phyloP scores from a whole-genome alignment of 2,113 vertebrate genomes.

The Corythaixoides concolor region DNA sequence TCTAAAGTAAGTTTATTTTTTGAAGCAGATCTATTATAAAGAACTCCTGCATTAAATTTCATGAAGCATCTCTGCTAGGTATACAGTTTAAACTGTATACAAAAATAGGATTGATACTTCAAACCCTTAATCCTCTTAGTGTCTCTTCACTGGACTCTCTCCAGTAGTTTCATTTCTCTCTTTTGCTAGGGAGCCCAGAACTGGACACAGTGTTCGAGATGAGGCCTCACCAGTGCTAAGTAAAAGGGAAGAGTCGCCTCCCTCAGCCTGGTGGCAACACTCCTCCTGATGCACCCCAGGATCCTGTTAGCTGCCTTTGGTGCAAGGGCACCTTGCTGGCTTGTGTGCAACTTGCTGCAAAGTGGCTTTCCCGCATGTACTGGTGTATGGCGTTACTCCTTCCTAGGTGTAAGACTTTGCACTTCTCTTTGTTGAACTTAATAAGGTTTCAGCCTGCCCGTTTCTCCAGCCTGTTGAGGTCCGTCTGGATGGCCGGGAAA shows the following conservation, averaged over 20 bases:
- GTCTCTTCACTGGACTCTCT: neutral
- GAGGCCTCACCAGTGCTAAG: neutral
- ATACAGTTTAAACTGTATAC: neutral
- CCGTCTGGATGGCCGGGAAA: neutral
- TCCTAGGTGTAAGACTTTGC: neutral
- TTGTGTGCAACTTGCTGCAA: neutral
- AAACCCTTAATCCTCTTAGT: neutral
- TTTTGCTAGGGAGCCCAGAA: neutral
- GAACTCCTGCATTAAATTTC: neutral
- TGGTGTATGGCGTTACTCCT: neutral
- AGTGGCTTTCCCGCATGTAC: neutral
- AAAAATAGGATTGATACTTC: neutral
- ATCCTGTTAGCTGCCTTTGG: neutral
- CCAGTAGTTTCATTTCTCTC: neutral
- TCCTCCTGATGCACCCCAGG: neutral
- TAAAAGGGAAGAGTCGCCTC: neutral
- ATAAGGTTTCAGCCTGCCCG: neutral
- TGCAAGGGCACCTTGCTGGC: neutral
- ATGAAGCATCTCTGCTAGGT: neutral
- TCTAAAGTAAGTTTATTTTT: neutral
- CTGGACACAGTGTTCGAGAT: neutral
- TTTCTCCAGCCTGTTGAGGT: neutral
- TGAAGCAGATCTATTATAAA: neutral
- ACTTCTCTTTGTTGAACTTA: neutral
- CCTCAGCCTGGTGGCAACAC: fast-evolving